These are phyloP conservation scores for Yponomeuta sedellus DNA, from an alignment of 2,888 invertebrate species.

Conservation along the genomic window DNA sequence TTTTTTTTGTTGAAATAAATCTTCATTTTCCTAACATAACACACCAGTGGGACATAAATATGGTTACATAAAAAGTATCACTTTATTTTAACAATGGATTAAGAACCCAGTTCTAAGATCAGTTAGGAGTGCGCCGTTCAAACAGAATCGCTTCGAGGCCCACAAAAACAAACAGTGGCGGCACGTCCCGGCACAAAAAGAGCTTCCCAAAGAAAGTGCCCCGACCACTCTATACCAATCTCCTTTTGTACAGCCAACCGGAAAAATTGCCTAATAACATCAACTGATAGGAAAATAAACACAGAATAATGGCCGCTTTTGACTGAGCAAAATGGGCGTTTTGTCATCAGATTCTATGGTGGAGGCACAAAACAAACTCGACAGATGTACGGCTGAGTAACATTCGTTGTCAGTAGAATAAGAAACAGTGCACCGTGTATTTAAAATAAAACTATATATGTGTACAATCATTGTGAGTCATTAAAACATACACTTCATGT, in stretches of 20 bases:
- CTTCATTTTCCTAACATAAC: too few species aligned
- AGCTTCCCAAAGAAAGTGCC: slow-evolving; percentile 39
- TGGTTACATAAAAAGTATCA: not conserved
- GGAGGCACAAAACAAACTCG: not conserved
- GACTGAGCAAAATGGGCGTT: not conserved
- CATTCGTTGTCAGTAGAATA: too few species aligned
- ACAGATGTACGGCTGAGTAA: not conserved
- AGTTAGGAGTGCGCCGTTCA: not conserved
- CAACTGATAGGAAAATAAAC: slow-evolving; percentile 12
- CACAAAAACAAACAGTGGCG: slow-evolving; percentile 63
- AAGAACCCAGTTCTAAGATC: not conserved
- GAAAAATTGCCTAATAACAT: slow-evolving; percentile 13
- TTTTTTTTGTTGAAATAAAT: too few species aligned
- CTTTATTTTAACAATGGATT: not conserved
- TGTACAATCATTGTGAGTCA: too few species aligned
- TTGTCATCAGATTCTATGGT: not conserved
- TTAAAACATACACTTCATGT: too few species aligned
- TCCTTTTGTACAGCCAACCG: slow-evolving; percentile 19
- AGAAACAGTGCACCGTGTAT: not conserved
- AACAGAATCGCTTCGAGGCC: slow-evolving; percentile 28
- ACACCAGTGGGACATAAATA: too few species aligned
- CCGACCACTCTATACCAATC: slow-evolving; percentile 18
- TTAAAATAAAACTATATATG: not conserved
- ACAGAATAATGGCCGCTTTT: slow-evolving; percentile 4
- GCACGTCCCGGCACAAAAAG: slow-evolving; percentile 49